Evolutionary conservation across 2,888 invertebrate genomes (phyloP), one percentile per base, ranked within the genome.

Genomic region (Amorpha juglandis): DNA sequence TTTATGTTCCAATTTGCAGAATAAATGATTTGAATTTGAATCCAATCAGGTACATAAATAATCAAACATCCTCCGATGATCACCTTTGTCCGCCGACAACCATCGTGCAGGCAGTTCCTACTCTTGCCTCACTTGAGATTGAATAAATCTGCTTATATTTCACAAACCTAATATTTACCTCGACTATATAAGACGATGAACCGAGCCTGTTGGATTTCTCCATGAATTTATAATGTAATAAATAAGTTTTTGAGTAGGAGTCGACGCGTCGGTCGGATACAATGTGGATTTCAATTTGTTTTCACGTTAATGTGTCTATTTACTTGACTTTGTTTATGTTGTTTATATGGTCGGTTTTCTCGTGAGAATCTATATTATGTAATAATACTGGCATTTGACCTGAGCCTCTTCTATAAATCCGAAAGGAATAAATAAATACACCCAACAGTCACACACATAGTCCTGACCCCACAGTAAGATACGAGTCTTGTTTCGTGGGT

Each of bases 301-400:
- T 68, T 68, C 69, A 63, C 67, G 62, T 48, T 67, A 71, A 71
- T 71, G 64, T 42, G 19, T 63, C 45, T 66, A 52, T 48, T 67
- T 65, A 62, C 67, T 69, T 62, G 48, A 48, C 67, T 62, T 64
- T 51, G 35, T 67, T 66, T 67, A 67, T 67, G 63, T 69, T 64
- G 62, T 42, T 58, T 58, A 58, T 58, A 19, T 6, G 52, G 38
- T 9, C 38, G 27, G 27, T 27, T 27, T 27, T 27, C 27, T 27
- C 27, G 27, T 27, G 27, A 4, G 1, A 27, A 27, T 4, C 27
- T 27, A 27, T 27, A 27, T 27, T 27, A 3, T 27, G 4, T 27
- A 27, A 27, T 27, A 27, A 42, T 42, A 7, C 42, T 9, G 42
- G 2, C 42, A 8, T 42, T 1, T 9, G 42, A 7, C 7, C 42